Percentiles rank a stretch among this genome's conserved stretches.
These are phyloP conservation scores for Peromyscus aztecus DNA, from an alignment of 2,797 vertebrate genomes.

Conservation along the genomic window DNA sequence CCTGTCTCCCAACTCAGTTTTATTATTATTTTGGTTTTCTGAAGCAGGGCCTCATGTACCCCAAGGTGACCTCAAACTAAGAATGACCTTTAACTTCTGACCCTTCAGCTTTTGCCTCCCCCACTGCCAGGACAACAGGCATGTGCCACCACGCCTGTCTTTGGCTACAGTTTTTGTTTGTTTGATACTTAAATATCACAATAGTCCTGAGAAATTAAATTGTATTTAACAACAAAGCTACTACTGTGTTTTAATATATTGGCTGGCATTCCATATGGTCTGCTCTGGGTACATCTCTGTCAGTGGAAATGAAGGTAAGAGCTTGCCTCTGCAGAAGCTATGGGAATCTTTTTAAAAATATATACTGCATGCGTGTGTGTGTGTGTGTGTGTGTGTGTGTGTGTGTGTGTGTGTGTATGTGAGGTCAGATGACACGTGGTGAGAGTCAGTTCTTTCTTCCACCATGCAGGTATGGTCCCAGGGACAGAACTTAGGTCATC, in stretches of 20 bases:
- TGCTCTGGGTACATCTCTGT: not conserved
- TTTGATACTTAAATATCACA: slow-evolving; percentile 43
- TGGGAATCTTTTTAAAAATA: not conserved
- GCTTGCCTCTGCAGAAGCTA: not conserved
- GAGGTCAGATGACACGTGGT: not conserved
- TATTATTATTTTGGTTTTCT: not conserved
- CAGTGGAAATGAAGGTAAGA: not conserved
- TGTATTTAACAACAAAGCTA: slow-evolving; percentile 38
- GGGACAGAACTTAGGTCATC: not conserved
- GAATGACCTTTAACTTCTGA: not conserved
- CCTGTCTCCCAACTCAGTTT: not conserved
- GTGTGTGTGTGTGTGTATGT: not conserved
- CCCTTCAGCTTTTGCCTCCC: not conserved
- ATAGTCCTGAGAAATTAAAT: slow-evolving; percentile 4
- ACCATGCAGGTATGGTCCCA: too few relatives aligned
- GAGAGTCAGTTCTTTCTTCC: not conserved
- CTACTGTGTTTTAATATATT: slow-evolving; percentile 8
- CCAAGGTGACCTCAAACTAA: not conserved
- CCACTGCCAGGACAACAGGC: not conserved
- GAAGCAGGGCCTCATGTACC: not conserved
- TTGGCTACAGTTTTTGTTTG: not conserved
- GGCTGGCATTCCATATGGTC: not conserved
- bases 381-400: not conserved
- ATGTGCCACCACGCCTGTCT: too few relatives aligned
- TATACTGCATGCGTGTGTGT: not conserved